phyloP scores from a whole-genome alignment of 1,140 invertebrate genomes.

The Ditylenchus dipsaci region DNA sequence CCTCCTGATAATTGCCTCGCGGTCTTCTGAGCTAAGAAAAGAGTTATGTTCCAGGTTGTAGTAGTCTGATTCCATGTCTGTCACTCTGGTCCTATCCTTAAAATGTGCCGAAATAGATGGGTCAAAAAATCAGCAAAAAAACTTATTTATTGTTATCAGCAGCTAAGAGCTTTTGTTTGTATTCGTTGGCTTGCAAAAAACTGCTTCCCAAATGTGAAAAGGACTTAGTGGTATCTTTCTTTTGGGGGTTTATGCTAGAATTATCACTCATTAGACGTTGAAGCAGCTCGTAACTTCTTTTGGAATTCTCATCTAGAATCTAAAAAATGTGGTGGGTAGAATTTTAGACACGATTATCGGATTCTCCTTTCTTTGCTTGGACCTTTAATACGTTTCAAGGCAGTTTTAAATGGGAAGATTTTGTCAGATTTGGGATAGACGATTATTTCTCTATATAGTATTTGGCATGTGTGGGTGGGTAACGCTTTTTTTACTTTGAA shows the following conservation, averaged over 20 bases:
- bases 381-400: too few species aligned
- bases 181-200: conserved; percentile 18
- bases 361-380: too few species aligned
- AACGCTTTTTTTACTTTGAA: too few species aligned
- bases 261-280: not conserved
- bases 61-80: conserved; percentile 52
- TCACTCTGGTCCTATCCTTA: conserved; percentile 37
- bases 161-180: conserved; percentile 26
- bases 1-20: conserved; percentile 42
- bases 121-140: not conserved
- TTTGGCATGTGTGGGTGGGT: too few species aligned
- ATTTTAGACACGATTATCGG: too few species aligned
- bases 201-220: not conserved
- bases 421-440: too few species aligned
- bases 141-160: conserved; percentile 25
- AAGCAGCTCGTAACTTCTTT: conserved; percentile 4
- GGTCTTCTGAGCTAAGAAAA: conserved; percentile 64
- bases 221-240: conserved; percentile 1
- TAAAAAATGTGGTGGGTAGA: not conserved
- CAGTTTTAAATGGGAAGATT: too few species aligned
- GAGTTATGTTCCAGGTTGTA: conserved; percentile 42
- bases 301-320: conserved; percentile 2
- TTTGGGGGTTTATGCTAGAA: conserved; percentile 1
- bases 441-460: too few species aligned
- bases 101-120: conserved; percentile 11